Conservation (phyloP, 35 echinoderm and acorn worm species). For the Strongylocentrotus purpuratus region DNA sequence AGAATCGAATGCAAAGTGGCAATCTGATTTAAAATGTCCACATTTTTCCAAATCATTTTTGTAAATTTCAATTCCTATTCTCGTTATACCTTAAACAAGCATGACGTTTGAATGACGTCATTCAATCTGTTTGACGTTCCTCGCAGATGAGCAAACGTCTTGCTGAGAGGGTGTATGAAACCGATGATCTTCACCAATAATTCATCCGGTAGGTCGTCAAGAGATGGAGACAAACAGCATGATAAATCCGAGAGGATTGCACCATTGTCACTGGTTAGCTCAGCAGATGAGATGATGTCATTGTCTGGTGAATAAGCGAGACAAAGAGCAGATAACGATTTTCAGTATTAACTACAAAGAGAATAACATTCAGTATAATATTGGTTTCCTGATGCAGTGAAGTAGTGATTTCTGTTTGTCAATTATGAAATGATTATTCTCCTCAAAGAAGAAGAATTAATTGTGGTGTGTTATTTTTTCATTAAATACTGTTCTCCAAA, state of each 20-base stretch:
- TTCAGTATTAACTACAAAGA: too few relatives aligned
- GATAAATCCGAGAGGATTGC: not conserved
- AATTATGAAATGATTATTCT: too few relatives aligned
- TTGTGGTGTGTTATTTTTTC: too few relatives aligned
- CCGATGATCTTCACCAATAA: constrained; percentile 62
- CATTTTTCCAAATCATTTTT: too few relatives aligned
- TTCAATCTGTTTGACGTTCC: constrained; percentile 34
- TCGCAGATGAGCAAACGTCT: constrained; percentile 50
- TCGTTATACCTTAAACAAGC: constrained; percentile 3
- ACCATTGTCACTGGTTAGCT: not conserved
- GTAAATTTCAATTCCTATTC: too few relatives aligned
- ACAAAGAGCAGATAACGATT: not conserved
- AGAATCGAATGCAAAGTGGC: too few relatives aligned
- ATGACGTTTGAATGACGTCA: constrained; percentile 21
- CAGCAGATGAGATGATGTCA: not conserved
- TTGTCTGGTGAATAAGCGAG: not conserved
- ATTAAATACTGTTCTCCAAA: too few relatives aligned
- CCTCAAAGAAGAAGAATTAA: too few relatives aligned
- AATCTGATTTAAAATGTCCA: too few relatives aligned
- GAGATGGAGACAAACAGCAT: constrained; percentile 28
- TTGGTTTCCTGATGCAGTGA: too few relatives aligned
- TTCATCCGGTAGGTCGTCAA: constrained; percentile 72
- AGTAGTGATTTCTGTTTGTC: too few relatives aligned
- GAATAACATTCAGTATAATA: too few relatives aligned
- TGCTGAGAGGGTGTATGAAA: constrained; percentile 59